Evolutionary conservation across 2,113 vertebrate species (phyloP).

Genomic region (Aramus guarauna): DNA sequence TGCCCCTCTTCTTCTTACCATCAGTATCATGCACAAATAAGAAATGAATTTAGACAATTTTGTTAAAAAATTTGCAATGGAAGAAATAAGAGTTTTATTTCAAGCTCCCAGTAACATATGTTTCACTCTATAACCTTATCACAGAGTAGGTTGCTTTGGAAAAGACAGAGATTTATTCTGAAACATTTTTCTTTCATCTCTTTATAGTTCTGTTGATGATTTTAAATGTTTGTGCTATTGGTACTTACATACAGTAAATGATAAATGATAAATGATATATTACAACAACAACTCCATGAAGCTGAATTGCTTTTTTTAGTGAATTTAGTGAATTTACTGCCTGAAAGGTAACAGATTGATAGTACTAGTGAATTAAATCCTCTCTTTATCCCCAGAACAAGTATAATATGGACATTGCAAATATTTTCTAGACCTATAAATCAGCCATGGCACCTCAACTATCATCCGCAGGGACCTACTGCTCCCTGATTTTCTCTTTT

Average conservation of each 20-base stretch:
- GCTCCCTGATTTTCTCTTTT: neutral
- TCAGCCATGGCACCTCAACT: neutral
- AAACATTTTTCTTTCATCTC: slow-evolving; percentile 55
- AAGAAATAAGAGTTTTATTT: slow-evolving; percentile 31
- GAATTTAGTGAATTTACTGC: slow-evolving; percentile 61
- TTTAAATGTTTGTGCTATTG: slow-evolving; percentile 67
- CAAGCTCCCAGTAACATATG: neutral
- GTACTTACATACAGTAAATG: slow-evolving; percentile 66
- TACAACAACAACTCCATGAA: slow-evolving; percentile 52
- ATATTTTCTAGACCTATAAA: slow-evolving; percentile 7
- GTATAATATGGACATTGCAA: neutral
- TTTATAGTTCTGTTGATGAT: slow-evolving; percentile 64
- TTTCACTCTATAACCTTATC: slow-evolving; percentile 33
- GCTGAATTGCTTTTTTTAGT: slow-evolving; percentile 66
- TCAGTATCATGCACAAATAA: neutral
- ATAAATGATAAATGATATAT: slow-evolving; percentile 72
- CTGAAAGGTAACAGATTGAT: slow-evolving; percentile 71
- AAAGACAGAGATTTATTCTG: slow-evolving; percentile 61
- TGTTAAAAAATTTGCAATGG: neutral
- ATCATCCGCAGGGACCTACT: neutral
- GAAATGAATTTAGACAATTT: slow-evolving; percentile 40
- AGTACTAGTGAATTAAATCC: slow-evolving; percentile 48
- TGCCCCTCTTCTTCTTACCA: neutral
- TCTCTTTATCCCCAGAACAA: slow-evolving; percentile 61
- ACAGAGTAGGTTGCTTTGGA: neutral